These are phyloP conservation scores for Drosophila ohnishii DNA, from an alignment of 1,140 invertebrate genomes.

Conservation along the genomic window DNA sequence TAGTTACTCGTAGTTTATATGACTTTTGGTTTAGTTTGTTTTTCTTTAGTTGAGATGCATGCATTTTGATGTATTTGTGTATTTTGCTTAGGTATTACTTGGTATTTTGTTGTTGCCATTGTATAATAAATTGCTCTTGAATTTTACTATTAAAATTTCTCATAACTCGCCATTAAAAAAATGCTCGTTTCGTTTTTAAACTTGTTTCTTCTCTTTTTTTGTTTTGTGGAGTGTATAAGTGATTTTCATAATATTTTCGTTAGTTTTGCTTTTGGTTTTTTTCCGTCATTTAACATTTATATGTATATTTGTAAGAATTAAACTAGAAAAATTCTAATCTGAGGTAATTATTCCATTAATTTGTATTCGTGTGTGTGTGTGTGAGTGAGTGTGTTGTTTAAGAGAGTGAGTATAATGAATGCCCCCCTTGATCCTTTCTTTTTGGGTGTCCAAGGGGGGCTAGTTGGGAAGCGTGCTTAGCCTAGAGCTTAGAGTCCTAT, in stretches of 20 bases:
- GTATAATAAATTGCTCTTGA: constrained; percentile 77
- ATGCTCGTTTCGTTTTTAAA: constrained; percentile 48
- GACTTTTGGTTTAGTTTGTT: constrained; percentile 33
- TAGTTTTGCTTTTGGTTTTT: constrained; percentile 36
- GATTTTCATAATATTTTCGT: constrained; percentile 47
- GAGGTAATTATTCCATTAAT: constrained; percentile 82
- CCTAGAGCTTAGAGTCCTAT: constrained; percentile 56
- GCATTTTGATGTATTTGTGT: constrained; percentile 57
- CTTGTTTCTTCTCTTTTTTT: constrained; percentile 25
- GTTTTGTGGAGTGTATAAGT: constrained; percentile 47
- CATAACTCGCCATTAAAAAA: constrained; percentile 62
- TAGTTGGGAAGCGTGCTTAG: constrained; percentile 71
- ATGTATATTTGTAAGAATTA: constrained; percentile 79
- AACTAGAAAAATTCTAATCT: constrained; percentile 82
- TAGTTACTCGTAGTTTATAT: constrained; percentile 36
- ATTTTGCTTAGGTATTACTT: constrained; percentile 38
- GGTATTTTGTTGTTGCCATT: constrained; percentile 45
- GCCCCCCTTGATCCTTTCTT: constrained; percentile 8
- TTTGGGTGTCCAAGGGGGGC: neutral
- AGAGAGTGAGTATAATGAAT: constrained; percentile 55
- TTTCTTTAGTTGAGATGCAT: constrained; percentile 42
- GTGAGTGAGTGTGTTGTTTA: constrained; percentile 26
- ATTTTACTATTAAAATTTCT: constrained; percentile 78
- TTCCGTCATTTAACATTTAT: constrained; percentile 66
- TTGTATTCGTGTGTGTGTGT: constrained; percentile 68